Evolutionary conservation across 2,888 invertebrate genomes (phyloP).

Genomic region (Sphecodes monilicornis): DNA sequence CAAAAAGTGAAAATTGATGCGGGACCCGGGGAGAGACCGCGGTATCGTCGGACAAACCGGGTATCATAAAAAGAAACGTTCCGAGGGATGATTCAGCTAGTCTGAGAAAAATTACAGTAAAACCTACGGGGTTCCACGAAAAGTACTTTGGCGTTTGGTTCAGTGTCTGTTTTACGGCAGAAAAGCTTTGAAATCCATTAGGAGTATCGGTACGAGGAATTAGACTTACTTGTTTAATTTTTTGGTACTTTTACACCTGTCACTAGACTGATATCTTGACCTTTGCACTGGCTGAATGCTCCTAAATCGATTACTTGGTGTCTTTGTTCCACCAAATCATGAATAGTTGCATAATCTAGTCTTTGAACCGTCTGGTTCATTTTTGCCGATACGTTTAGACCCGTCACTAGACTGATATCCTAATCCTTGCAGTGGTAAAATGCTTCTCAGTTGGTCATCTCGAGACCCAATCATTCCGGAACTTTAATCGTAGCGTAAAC

Average conservation of each 20-base stretch:
- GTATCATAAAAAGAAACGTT: constrained; percentile 6
- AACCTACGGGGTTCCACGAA: neutral
- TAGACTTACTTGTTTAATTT: neutral
- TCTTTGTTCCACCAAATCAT: too few relatives aligned
- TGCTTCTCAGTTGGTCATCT: too few relatives aligned
- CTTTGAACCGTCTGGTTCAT: too few relatives aligned
- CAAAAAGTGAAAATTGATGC: constrained; percentile 60
- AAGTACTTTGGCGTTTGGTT: neutral
- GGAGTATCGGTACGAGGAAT: neutral
- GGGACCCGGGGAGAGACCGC: neutral
- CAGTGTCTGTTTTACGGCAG: neutral
- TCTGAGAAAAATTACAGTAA: neutral
- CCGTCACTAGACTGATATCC: too few relatives aligned
- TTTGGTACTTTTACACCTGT: neutral
- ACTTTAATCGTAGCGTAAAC: too few relatives aligned
- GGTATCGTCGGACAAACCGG: neutral
- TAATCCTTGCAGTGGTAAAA: too few relatives aligned
- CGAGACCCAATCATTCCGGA: too few relatives aligned
- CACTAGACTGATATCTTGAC: neutral
- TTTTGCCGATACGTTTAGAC: too few relatives aligned
- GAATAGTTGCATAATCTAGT: too few relatives aligned
- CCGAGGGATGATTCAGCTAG: neutral
- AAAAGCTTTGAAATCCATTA: neutral
- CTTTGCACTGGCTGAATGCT: neutral
- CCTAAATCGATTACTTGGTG: neutral